A percentile compares a stretch with the other conserved stretches of the same genome.
Conservation (phyloP, 2,888 invertebrate species). For the Troilus luridus region DNA sequence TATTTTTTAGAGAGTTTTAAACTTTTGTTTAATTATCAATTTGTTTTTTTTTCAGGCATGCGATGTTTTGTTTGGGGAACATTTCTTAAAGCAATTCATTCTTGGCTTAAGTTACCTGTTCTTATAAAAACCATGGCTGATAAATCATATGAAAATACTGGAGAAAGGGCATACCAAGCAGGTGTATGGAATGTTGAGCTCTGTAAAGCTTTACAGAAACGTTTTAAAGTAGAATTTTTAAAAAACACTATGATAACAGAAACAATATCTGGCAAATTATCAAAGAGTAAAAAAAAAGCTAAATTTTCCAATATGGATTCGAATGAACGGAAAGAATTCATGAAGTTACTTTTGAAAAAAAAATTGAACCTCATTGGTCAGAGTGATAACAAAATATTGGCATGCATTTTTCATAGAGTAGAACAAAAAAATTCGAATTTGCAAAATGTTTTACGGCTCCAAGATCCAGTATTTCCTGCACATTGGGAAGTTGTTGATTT, state of each 20-base stretch:
- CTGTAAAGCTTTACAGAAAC: slow-evolving; percentile 52
- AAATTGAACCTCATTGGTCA: slow-evolving; percentile 28
- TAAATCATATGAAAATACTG: slow-evolving; percentile 28
- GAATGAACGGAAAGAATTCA: slow-evolving; percentile 41
- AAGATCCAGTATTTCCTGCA: slow-evolving; percentile 41
- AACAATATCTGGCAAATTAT: slow-evolving; percentile 12
- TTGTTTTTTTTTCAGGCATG: slow-evolving; percentile 45
- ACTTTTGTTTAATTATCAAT: neutral
- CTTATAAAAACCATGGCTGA: neutral
- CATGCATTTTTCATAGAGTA: slow-evolving; percentile 43
- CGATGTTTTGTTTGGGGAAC: slow-evolving; percentile 36
- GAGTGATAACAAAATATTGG: slow-evolving; percentile 49
- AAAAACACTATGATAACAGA: slow-evolving; percentile 5
- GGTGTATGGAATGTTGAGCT: slow-evolving; percentile 47
- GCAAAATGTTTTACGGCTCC: neutral
- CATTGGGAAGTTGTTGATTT: slow-evolving; percentile 49
- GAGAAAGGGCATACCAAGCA: slow-evolving; percentile 41
- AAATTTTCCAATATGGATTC: slow-evolving; percentile 43
- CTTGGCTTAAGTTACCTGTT: slow-evolving; percentile 48
- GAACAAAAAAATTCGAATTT: slow-evolving; percentile 49
- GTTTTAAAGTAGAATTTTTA: slow-evolving; percentile 31
- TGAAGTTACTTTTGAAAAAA: slow-evolving; percentile 42
- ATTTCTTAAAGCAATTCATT: slow-evolving; percentile 44
- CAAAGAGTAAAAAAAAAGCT: neutral
- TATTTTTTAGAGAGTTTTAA: neutral